Evolutionary conservation across 1,140 invertebrate species (phyloP).

Genomic region (Bradysia coprophila): DNA sequence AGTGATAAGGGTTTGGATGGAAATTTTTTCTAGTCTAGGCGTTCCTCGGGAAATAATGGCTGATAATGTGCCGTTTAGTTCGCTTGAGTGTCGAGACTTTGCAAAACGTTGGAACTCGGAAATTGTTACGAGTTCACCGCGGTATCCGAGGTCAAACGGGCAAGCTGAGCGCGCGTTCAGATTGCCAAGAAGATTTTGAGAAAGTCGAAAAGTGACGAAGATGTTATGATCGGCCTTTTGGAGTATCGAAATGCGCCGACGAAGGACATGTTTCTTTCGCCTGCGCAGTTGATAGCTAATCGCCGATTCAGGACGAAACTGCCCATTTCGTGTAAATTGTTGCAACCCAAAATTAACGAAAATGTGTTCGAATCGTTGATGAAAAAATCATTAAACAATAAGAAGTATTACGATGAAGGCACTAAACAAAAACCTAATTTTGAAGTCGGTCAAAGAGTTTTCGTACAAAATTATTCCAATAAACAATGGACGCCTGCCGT

Average conservation of each 20-base stretch:
- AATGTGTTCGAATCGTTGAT: too few species aligned
- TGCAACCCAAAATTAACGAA: not conserved
- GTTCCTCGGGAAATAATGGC: constrained; percentile 10
- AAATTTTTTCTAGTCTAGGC: constrained; percentile 12
- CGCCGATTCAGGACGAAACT: constrained; percentile 6
- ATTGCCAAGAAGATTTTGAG: constrained; percentile 12
- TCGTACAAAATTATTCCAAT: too few species aligned
- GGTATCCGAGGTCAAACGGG: constrained; percentile 14
- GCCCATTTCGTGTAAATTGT: not conserved
- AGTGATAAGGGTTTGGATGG: constrained; percentile 9
- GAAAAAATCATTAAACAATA: too few species aligned
- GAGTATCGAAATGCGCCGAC: constrained; percentile 6
- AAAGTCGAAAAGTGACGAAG: constrained; percentile 8
- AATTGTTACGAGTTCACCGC: constrained; percentile 10
- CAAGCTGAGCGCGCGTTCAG: constrained; percentile 11
- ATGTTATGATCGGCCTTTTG: constrained; percentile 3
- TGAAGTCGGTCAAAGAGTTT: too few species aligned
- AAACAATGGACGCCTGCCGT: too few species aligned
- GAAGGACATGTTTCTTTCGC: constrained; percentile 4
- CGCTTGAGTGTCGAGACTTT: constrained; percentile 11
- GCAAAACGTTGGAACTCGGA: constrained; percentile 9
- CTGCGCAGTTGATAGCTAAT: constrained; percentile 7
- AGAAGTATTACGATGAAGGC: too few species aligned
- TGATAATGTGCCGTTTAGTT: constrained; percentile 13
- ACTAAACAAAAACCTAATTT: too few species aligned